These are phyloP conservation scores for Cyclina sinensis DNA, from an alignment of 1,140 invertebrate genomes.

Conservation along the genomic window DNA sequence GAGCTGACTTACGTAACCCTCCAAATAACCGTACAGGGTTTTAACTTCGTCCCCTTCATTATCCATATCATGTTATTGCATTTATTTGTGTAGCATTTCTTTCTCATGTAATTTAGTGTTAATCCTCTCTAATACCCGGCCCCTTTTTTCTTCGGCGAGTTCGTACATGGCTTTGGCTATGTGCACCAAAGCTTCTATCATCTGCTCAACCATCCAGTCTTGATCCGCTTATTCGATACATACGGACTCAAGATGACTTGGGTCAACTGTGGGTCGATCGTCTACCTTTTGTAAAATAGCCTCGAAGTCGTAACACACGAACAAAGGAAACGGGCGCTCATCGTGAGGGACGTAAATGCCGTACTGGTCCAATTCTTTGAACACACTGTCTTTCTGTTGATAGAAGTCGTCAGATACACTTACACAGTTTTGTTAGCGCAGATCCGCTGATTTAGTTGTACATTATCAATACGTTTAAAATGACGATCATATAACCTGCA, in stretches of 20 bases:
- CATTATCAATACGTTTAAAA: background rate
- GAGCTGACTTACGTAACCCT: conserved; percentile 28
- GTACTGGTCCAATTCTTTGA: conserved; percentile 38
- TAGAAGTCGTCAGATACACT: conserved; percentile 16
- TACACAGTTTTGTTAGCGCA: conserved; percentile 11
- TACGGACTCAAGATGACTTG: background rate
- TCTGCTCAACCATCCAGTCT: conserved; percentile 25
- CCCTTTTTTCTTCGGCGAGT: conserved; percentile 36
- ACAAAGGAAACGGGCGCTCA: conserved; percentile 32
- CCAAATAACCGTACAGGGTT: background rate
- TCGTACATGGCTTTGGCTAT: background rate
- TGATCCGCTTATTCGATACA: conserved; percentile 41
- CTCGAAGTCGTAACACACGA: conserved; percentile 26
- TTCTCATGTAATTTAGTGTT: conserved; percentile 13
- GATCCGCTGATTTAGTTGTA: background rate
- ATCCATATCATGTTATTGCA: background rate
- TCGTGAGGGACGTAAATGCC: conserved; percentile 13
- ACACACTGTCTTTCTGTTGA: background rate
- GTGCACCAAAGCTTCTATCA: background rate
- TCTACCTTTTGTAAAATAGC: conserved; percentile 19
- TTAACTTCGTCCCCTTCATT: background rate
- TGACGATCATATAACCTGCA: conserved; percentile 24
- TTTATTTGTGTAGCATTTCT: background rate
- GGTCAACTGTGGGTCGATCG: conserved; percentile 31
- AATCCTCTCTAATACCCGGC: conserved; percentile 15